These are phyloP conservation scores for Trypoxylus dichotomus DNA, from an alignment of 1,140 invertebrate genomes.

Conservation along the genomic window DNA sequence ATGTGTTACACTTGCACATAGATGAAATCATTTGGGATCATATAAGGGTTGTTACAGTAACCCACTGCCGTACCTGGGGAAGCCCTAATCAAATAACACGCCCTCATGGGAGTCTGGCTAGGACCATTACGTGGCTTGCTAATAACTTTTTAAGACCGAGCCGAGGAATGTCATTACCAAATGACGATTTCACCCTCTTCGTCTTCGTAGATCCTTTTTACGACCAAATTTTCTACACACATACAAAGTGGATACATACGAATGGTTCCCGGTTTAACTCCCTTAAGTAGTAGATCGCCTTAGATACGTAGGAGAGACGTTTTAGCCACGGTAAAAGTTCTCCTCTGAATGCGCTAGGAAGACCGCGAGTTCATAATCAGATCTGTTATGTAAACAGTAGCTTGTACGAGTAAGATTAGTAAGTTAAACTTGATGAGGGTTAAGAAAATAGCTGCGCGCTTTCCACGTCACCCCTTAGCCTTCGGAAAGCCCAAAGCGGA, in stretches of 20 bases:
- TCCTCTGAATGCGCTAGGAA: conserved; percentile 9
- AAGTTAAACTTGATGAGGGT: conserved; percentile 36
- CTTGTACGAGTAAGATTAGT: conserved; percentile 36
- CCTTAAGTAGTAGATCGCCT: conserved; percentile 26
- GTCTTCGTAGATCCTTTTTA: conserved; percentile 35
- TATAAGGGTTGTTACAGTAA: conserved; percentile 34
- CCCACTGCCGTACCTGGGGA: conserved; percentile 34
- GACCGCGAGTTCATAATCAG: conserved; percentile 33
- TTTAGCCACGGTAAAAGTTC: conserved; percentile 8
- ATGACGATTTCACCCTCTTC: conserved; percentile 36
- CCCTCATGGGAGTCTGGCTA: conserved; percentile 34
- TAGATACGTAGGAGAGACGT: not conserved
- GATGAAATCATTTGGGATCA: conserved; percentile 20
- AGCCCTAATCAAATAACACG: conserved; percentile 33
- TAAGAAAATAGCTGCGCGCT: conserved; percentile 33
- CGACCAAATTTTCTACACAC: conserved; percentile 30
- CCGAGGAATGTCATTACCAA: conserved; percentile 37
- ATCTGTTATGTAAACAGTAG: conserved; percentile 32
- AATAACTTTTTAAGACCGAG: conserved; percentile 39
- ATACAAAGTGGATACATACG: not conserved
- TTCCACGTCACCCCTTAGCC: not conserved
- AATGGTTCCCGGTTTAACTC: conserved; percentile 3
- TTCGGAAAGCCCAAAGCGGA: conserved; percentile 29
- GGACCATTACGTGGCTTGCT: conserved; percentile 32
- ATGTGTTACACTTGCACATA: not conserved